phyloP scores from a whole-genome alignment of 2,113 vertebrate species.

The Erpornis zantholeuca region DNA sequence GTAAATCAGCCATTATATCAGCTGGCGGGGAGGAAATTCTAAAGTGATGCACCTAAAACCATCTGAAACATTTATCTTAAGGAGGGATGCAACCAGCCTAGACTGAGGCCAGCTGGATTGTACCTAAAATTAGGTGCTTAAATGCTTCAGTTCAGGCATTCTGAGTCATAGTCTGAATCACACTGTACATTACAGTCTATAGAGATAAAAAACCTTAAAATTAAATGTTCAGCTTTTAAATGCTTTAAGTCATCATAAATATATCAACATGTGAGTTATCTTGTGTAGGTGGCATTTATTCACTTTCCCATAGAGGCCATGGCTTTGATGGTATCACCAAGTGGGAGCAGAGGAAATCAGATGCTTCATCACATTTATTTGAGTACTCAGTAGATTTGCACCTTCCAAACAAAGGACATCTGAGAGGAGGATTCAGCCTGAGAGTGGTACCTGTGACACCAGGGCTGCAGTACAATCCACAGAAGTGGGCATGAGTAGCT shows the following conservation, averaged over 20 bases:
- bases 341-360: background rate
- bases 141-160: background rate
- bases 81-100: background rate
- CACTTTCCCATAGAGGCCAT: background rate
- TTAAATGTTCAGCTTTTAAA: background rate
- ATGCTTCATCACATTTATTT: background rate
- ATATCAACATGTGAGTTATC: background rate
- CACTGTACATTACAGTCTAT: background rate
- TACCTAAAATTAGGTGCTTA: background rate
- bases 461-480: background rate
- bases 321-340: background rate
- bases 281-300: background rate
- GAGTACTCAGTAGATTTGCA: background rate
- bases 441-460: background rate
- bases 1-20: background rate
- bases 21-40: background rate
- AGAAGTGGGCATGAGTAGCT: fast-evolving
- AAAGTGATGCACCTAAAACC: background rate
- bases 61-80: background rate
- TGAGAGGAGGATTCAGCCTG: background rate
- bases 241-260: background rate
- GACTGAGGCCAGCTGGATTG: background rate
- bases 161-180: slow-evolving; percentile 37
- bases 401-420: background rate
- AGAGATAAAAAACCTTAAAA: background rate